Percentiles rank a stretch among this genome's conserved stretches.
Conservation (phyloP, 2,797 vertebrate genomes). For the Halcyon chelicuti region DNA sequence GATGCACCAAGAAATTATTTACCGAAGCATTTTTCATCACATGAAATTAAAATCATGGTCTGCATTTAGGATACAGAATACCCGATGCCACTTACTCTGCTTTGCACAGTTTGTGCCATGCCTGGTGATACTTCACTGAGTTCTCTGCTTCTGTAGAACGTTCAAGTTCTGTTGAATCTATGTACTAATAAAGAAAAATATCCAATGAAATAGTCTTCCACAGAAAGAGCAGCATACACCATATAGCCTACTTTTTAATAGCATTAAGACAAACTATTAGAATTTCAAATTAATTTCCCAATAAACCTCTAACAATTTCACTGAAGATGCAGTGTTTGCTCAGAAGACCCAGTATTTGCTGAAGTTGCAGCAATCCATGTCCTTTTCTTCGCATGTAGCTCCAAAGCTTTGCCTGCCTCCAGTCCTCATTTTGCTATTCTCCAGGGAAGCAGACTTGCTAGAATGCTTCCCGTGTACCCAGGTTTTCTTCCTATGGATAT, state of each 20-base stretch:
- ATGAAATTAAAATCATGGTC: neutral
- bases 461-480: neutral
- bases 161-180: slow-evolving; percentile 83
- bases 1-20: neutral
- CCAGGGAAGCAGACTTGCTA: neutral
- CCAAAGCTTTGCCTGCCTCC: neutral
- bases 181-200: slow-evolving; percentile 73
- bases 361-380: neutral
- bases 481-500: neutral
- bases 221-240: neutral
- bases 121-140: slow-evolving; percentile 82
- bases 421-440: neutral
- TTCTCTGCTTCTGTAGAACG: slow-evolving; percentile 72
- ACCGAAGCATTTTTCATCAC: neutral
- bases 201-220: neutral
- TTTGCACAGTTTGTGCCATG: slow-evolving; percentile 84
- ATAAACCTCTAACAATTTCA: neutral
- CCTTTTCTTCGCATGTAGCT: neutral
- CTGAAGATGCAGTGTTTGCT: neutral
- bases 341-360: neutral
- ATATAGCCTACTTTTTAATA: neutral
- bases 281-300: neutral
- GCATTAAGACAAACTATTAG: neutral
- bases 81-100: slow-evolving; percentile 77
- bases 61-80: neutral